A percentile compares a stretch with the other conserved stretches of the same genome.
phyloP scores from a whole-genome alignment of 2,888 invertebrate species.

The Ophion costatus region DNA sequence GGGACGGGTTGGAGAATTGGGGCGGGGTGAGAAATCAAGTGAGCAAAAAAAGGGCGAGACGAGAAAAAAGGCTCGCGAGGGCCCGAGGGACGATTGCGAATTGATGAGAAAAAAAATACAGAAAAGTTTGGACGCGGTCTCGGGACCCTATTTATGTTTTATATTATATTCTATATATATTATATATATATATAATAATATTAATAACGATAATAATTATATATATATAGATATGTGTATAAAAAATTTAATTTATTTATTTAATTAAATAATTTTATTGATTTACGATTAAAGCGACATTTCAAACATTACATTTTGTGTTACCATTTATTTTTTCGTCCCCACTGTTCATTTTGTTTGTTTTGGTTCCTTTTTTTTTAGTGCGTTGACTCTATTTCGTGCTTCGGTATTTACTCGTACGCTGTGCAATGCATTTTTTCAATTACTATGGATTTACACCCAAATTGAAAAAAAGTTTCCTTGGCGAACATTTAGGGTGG shows the following conservation, averaged over 20 bases:
- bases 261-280: conserved; percentile 83
- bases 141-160: conserved; percentile 83
- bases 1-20: conserved; percentile 8
- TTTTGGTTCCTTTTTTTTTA: conserved; percentile 52
- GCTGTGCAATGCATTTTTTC: conserved; percentile 27
- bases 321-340: conserved; percentile 47
- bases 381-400: conserved; percentile 55
- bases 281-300: conserved; percentile 82
- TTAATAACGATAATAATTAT: conserved; percentile 53
- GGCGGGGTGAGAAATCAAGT: neutral
- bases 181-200: conserved; percentile 63
- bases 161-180: conserved; percentile 80
- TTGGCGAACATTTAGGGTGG: neutral
- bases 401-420: neutral
- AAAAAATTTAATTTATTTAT: conserved; percentile 83
- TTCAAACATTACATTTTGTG: conserved; percentile 72
- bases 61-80: conserved; percentile 48
- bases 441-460: conserved; percentile 25
- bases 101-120: conserved; percentile 37
- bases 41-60: conserved; percentile 15
- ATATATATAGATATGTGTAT: conserved; percentile 72
- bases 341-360: conserved; percentile 54
- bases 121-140: conserved; percentile 69
- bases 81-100: conserved; percentile 61
- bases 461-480: neutral